phyloP scores from a whole-genome alignment of 2,113 vertebrate species.

The Heterotis niloticus region DNA sequence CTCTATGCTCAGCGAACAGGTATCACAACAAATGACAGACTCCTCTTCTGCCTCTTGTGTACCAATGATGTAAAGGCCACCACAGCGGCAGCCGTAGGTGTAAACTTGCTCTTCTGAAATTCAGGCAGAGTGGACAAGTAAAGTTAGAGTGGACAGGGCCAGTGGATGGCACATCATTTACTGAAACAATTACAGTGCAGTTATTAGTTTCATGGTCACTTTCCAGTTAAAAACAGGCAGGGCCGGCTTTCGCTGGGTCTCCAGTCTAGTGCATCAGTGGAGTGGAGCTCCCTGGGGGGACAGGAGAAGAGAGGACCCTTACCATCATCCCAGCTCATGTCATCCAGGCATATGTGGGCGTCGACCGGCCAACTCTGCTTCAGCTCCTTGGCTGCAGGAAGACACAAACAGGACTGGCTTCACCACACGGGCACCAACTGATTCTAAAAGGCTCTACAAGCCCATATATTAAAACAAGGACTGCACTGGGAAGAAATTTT shows the following conservation, averaged over 20 bases:
- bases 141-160: not conserved
- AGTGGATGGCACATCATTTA: not conserved
- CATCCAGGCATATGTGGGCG: conserved; percentile 49
- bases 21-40: conserved; percentile 60
- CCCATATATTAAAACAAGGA: no score
- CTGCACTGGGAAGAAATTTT: no score
- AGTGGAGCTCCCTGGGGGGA: not conserved
- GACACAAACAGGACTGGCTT: conserved; percentile 3
- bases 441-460: no score
- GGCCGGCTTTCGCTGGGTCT: no score
- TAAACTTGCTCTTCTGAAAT: conserved; percentile 40
- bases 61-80: conserved; percentile 54
- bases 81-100: conserved; percentile 60
- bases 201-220: no score
- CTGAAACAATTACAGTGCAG: not conserved
- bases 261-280: no score
- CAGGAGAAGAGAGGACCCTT: conserved; percentile 13
- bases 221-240: no score
- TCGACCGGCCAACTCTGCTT: conserved; percentile 64
- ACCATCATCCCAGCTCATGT: conserved; percentile 63
- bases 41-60: conserved; percentile 44
- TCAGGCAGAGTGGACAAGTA: no score
- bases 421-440: no score
- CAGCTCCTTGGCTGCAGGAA: conserved; percentile 54
- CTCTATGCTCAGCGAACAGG: conserved; percentile 63